These are phyloP conservation scores for Sphaerodactylus townsendi DNA, from an alignment of 2,113 vertebrate genomes.

Conservation along the genomic window DNA sequence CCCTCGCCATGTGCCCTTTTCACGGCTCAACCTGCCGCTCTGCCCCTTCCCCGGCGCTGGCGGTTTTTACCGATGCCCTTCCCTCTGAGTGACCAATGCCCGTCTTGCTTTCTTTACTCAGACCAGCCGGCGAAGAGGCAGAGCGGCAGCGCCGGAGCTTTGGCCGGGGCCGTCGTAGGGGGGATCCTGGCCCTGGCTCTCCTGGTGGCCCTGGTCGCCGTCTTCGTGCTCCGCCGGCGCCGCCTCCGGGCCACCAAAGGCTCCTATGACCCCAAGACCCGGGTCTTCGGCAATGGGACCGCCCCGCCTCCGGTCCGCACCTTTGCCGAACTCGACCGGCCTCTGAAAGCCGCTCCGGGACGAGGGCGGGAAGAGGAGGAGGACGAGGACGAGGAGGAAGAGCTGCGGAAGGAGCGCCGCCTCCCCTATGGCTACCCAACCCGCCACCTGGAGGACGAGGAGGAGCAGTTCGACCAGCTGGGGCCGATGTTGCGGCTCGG, in stretches of 20 bases:
- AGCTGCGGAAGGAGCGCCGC: background rate
- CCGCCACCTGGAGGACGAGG: constrained; percentile 63
- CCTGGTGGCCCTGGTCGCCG: constrained; percentile 73
- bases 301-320: constrained; percentile 71
- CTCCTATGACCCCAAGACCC: constrained; percentile 79
- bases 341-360: constrained; percentile 16
- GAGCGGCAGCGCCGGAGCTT: constrained; percentile 74
- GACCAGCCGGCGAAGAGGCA: constrained; percentile 78
- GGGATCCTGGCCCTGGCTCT: constrained; percentile 83
- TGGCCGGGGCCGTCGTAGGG: constrained; percentile 85
- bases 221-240: constrained; percentile 68
- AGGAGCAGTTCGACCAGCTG: constrained; percentile 71
- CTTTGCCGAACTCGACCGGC: constrained; percentile 46
- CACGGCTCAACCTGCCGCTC: background rate
- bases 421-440: background rate
- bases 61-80: background rate
- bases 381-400: constrained; percentile 63
- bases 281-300: constrained; percentile 76
- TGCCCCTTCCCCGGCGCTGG: constrained; percentile 39
- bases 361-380: constrained; percentile 29
- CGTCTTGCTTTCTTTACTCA: constrained; percentile 63
- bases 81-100: constrained; percentile 21
- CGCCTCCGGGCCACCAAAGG: constrained; percentile 63
- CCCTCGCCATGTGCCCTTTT: background rate
- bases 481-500: constrained; percentile 74